Evolutionary conservation across 2,113 vertebrate species (phyloP).

Genomic region (Numida meleagris): DNA sequence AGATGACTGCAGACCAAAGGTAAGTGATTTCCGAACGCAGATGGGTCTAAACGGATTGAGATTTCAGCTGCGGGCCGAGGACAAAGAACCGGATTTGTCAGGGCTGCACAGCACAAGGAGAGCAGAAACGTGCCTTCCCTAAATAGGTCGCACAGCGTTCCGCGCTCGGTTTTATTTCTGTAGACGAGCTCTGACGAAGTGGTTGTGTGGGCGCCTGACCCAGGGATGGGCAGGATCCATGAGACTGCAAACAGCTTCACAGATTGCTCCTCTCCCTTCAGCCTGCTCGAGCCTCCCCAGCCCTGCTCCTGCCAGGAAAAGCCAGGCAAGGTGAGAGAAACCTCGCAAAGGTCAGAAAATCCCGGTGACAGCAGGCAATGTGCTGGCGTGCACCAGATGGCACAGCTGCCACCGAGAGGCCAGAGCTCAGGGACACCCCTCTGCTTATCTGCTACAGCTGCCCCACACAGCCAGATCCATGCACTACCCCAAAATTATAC

Average conservation of each 20-base stretch:
- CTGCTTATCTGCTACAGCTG: background rate
- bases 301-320: background rate
- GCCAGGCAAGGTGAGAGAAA: background rate
- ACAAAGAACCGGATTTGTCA: background rate
- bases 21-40: background rate
- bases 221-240: background rate
- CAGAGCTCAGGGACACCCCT: background rate
- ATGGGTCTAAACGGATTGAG: background rate
- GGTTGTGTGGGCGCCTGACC: background rate
- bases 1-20: background rate
- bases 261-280: background rate
- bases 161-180: background rate
- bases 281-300: background rate
- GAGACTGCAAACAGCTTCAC: background rate
- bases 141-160: background rate
- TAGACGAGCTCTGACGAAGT: background rate
- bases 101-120: background rate
- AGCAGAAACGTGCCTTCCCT: background rate
- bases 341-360: background rate
- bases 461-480: background rate
- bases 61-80: background rate
- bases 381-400: no score
- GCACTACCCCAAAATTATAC: background rate
- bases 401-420: background rate
- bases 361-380: rapidly evolving